These are phyloP conservation scores for Apotomis betuletana DNA, from an alignment of 2,888 invertebrate species.

Conservation along the genomic window DNA sequence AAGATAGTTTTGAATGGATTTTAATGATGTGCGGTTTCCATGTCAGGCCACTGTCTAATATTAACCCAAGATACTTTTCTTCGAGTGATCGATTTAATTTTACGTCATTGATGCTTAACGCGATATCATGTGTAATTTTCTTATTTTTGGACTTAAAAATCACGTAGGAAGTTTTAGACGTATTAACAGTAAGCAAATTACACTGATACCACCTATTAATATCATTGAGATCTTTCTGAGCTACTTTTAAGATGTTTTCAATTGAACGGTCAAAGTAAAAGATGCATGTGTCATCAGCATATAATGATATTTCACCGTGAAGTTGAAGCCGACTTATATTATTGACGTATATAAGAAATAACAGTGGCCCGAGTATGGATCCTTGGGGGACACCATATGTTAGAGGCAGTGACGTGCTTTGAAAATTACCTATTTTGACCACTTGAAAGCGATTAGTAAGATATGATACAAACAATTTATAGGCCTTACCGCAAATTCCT, in stretches of 20 bases:
- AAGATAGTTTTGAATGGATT: not conserved
- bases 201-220: slow-evolving; percentile 2
- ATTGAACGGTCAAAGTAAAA: not conserved
- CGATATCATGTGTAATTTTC: not conserved
- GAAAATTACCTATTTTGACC: not conserved
- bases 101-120: not conserved
- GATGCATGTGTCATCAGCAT: slow-evolving; percentile 10
- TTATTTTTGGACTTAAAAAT: slow-evolving; percentile 24
- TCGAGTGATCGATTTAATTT: not conserved
- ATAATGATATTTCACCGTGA: slow-evolving; percentile 17
- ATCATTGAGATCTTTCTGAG: slow-evolving; percentile 1
- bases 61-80: slow-evolving; percentile 2
- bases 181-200: slow-evolving; percentile 15
- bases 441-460: not conserved
- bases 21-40: not conserved
- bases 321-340: not conserved
- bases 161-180: slow-evolving; percentile 6
- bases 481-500: not conserved
- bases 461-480: not conserved
- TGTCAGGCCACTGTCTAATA: not conserved
- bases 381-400: slow-evolving; percentile 1
- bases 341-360: slow-evolving; percentile 8
- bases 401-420: not conserved
- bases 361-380: not conserved
- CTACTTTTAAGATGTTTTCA: not conserved